Base-by-base conservation (phyloP, 1,140 invertebrate species). In the Diorhabda sublineata region DNA sequence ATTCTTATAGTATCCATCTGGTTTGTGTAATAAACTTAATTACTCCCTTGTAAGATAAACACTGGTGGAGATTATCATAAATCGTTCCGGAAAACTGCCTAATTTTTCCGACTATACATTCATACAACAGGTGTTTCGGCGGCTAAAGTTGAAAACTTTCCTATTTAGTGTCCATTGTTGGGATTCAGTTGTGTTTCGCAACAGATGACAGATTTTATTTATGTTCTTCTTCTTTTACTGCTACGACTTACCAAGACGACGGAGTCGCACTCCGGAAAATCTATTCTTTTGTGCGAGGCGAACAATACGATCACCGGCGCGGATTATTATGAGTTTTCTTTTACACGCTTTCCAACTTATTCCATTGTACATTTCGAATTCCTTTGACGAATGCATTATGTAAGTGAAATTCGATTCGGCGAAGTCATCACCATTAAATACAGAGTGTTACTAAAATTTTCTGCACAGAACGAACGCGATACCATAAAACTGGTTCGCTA, bases 141-240 rank as follows among this genome's bases (percentile, higher is more conserved):
- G 26, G 26, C 8, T 44, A 62, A 62, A 62, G 61, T 62, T 62
- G 61, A 62, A 62, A 62, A 62, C 61, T 62, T 62, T 62, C 45
- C 61, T 62, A 62, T 62, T 62, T 44, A 62, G 61, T 44, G 6
- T 8, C 42, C 61, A 62, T 62, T 62, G 61, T 62, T 44, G 44
- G 44, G 61, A 62, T 44, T 62, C 61, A 62, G 42, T 62, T 62
- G 61, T 62, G 44, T 62, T 62, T 45, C 43, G 61, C 61, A 62
- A 52, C 61, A 62, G 61, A 62, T 62, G 61, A 44, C 9, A 62
- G 61, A 62, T 62, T 62, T 62, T 62, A 62, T 62, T 62, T 62
- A 62, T 62, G 61, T 62, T 62, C 61, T 62, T 52, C 47, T 52
- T 8, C 47, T 6, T 8, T 26, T 26, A n/a, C n/a, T 52, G 47